Evolutionary conservation across 2,113 vertebrate genomes (phyloP).

Genomic region (Epinephelus cyanopodus): DNA sequence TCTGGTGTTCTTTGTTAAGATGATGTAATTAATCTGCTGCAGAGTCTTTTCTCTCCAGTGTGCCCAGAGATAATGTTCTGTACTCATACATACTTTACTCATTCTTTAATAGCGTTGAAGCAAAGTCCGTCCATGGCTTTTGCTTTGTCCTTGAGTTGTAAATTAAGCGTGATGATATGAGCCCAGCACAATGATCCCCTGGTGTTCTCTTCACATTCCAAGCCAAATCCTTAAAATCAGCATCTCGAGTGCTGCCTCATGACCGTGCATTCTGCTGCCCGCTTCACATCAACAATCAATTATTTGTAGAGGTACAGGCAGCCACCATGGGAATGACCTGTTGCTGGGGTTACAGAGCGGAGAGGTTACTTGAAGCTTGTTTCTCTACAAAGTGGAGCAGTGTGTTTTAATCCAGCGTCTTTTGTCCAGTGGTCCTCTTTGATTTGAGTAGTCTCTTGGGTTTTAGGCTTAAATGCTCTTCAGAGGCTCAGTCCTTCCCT

Average conservation of each 20-base stretch:
- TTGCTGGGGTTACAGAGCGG: constrained; percentile 13
- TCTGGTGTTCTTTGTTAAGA: neutral
- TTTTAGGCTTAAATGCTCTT: constrained; percentile 13
- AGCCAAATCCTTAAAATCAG: constrained; percentile 26
- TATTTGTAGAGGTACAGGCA: constrained; percentile 44
- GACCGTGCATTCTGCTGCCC: constrained; percentile 2
- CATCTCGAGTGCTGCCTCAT: constrained; percentile 43
- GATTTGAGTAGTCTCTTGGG: constrained; percentile 16
- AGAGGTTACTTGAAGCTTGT: constrained; percentile 30
- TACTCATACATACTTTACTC: neutral
- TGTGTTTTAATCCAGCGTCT: neutral
- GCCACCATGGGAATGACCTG: neutral
- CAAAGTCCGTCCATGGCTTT: neutral
- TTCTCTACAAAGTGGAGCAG: neutral
- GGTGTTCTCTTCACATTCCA: constrained; percentile 26
- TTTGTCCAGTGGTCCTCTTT: neutral
- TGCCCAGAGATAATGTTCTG: neutral
- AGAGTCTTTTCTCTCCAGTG: neutral
- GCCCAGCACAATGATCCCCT: constrained; percentile 1
- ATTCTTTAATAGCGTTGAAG: neutral
- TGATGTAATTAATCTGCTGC: neutral
- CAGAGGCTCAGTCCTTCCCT: neutral
- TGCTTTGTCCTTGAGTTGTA: neutral
- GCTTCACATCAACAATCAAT: constrained; percentile 51
- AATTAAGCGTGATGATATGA: constrained; percentile 7